Evolutionary conservation across 2,113 vertebrate species (phyloP).

Genomic region (Gracilinanus agilis): DNA sequence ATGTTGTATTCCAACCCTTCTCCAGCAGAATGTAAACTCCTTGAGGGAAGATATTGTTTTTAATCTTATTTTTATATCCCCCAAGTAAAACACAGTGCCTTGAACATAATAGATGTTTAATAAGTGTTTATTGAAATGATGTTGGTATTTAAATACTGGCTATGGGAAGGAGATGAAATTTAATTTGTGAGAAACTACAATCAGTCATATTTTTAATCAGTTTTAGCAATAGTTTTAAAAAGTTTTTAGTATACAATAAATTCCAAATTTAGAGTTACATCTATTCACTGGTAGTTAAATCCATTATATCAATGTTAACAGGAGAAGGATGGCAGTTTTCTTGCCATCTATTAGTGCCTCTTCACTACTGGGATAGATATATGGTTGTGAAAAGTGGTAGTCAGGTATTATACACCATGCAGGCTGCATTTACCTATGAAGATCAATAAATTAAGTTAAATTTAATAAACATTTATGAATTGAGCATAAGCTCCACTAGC

Average conservation of each 20-base stretch:
- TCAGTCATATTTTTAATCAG: conserved; percentile 36
- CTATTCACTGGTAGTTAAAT: not conserved
- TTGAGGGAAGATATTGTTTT: not conserved
- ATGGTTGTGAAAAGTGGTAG: not conserved
- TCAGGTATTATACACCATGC: conserved; percentile 22
- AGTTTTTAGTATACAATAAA: conserved; percentile 5
- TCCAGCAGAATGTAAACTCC: not conserved
- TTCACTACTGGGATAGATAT: not conserved
- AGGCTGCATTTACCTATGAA: conserved; percentile 9
- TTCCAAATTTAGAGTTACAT: conserved; percentile 17
- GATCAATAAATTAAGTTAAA: conserved; percentile 17
- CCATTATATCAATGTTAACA: not conserved
- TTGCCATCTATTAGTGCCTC: not conserved
- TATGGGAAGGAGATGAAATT: conserved; percentile 12
- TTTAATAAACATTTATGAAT: not conserved
- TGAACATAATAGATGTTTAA: not conserved
- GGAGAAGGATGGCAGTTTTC: conserved; percentile 13
- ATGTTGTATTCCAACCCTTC: not conserved
- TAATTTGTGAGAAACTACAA: conserved; percentile 44
- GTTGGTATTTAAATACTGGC: conserved; percentile 8
- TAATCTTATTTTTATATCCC: not conserved
- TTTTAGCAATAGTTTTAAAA: conserved; percentile 16
- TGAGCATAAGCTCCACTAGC: not conserved
- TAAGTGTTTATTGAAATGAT: conserved; percentile 23
- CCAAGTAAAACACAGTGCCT: not conserved